Evolutionary conservation across 2,113 vertebrate species (phyloP), one percentile per base, ranked within the genome.

Genomic region (Epinephelus fuscoguttatus): DNA sequence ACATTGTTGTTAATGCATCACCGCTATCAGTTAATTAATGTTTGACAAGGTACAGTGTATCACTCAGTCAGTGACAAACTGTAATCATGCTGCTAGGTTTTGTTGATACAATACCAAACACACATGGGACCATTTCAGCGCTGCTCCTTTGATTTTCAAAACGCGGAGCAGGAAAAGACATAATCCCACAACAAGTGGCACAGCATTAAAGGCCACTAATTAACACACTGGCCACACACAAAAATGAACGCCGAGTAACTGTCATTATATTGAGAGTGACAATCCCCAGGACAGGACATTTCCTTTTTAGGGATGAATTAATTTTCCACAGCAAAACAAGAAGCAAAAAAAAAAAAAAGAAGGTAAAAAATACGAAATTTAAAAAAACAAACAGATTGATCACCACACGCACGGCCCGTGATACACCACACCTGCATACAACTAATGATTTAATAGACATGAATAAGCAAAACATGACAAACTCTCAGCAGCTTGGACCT

Each of bases 11-110:
- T 87, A 87, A 84, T 69, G 79, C 80, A 80, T 88, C 89, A 59
- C 70, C 49, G 81, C 93, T 92, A 94, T 95, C 91, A 91, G 91
- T 95, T 94, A 94, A 94, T 95, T 93, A 92, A 92, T 94, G 91
- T 93, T 92, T 94, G 91, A 94, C 94, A 86, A 86, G 90, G 88
- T 91, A 88, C 89, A 88, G 88, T 90, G 90, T 93, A 93, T 94
- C 92, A 93, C 66, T 92, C 89, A 83, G 90, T 70, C 76, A 55
- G 83, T 84, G 91, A 91, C 92, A 92, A 88, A 91, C 89, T 91
- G 91, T 90, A 91, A 91, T 93, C 87, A 74, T 30, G 86, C 87
- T 86, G 92, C 78, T 76, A 83, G 69, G 75, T 92, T 92, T 87
- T 89, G 91, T 92, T 93, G 90, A 92, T 93, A 92, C 88, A 93